Evolutionary conservation across 53 echinoderm and acorn worm genomes (phyloP).

Genomic region (Temnopleurus reevesii): DNA sequence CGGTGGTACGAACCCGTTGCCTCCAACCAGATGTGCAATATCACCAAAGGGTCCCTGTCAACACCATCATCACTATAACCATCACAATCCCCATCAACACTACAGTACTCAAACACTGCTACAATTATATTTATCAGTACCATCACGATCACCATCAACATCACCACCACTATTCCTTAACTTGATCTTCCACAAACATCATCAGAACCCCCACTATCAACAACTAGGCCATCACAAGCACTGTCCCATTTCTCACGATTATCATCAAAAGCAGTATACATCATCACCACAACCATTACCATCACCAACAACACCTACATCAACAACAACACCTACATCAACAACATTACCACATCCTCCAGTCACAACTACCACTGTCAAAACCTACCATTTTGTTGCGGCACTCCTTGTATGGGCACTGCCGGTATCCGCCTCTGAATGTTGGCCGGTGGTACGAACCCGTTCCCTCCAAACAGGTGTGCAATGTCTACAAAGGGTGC

Average conservation of each 20-base stretch:
- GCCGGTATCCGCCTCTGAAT: conserved; percentile 9
- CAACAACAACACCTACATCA: background rate
- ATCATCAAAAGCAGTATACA: too few relatives aligned
- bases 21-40: conserved; percentile 42
- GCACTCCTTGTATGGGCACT: conserved; percentile 40
- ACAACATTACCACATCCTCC: background rate
- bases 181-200: too few relatives aligned
- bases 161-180: too few relatives aligned
- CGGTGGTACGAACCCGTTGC: conserved; percentile 39
- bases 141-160: too few relatives aligned
- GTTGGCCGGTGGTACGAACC: conserved; percentile 3
- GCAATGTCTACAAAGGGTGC: conserved; percentile 20
- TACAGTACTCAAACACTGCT: too few relatives aligned
- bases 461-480: conserved; percentile 49
- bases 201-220: too few relatives aligned
- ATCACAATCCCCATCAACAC: too few relatives aligned
- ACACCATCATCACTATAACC: too few relatives aligned
- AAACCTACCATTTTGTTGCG: conserved; percentile 16
- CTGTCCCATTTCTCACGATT: too few relatives aligned
- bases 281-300: background rate
- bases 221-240: too few relatives aligned
- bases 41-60: conserved; percentile 18
- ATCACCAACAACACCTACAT: background rate
- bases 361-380: background rate
- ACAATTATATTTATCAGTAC: too few relatives aligned